These are phyloP conservation scores for Numenius arquata DNA, from an alignment of 2,113 vertebrate species.

Conservation along the genomic window DNA sequence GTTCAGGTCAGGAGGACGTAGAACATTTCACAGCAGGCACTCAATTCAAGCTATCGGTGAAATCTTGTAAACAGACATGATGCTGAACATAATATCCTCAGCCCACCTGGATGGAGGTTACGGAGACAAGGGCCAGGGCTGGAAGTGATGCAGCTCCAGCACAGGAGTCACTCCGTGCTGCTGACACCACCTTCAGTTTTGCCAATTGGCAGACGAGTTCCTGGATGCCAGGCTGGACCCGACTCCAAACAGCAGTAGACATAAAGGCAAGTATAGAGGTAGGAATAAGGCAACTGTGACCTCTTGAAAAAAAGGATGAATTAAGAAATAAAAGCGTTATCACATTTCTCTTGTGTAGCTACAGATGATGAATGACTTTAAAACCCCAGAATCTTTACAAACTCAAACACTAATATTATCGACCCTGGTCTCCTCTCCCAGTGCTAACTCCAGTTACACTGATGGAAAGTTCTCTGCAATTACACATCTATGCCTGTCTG, in stretches of 20 bases:
- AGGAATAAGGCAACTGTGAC: neutral
- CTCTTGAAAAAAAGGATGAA: neutral
- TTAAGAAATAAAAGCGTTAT: neutral
- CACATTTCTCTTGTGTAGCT: rapidly evolving
- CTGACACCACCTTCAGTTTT: neutral
- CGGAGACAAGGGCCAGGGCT: neutral
- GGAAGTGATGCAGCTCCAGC: neutral
- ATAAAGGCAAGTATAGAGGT: neutral
- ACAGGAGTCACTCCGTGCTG: neutral
- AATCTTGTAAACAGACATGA: rapidly evolving
- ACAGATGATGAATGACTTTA: neutral
- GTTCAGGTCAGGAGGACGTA: neutral
- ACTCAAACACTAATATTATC: neutral
- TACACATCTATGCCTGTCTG: neutral
- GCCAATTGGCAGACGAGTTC: neutral
- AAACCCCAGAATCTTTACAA: neutral
- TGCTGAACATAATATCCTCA: neutral
- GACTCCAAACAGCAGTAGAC: neutral
- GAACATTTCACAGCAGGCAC: neutral
- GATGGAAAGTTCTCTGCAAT: neutral
- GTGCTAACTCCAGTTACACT: neutral
- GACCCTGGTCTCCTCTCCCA: neutral
- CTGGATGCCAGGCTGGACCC: neutral
- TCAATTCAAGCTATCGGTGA: neutral
- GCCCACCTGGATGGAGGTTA: too few relatives aligned